Evolutionary conservation across 2,113 vertebrate species (phyloP), one percentile per base, ranked within the genome.

Genomic region (Psilopsiagon aymara): DNA sequence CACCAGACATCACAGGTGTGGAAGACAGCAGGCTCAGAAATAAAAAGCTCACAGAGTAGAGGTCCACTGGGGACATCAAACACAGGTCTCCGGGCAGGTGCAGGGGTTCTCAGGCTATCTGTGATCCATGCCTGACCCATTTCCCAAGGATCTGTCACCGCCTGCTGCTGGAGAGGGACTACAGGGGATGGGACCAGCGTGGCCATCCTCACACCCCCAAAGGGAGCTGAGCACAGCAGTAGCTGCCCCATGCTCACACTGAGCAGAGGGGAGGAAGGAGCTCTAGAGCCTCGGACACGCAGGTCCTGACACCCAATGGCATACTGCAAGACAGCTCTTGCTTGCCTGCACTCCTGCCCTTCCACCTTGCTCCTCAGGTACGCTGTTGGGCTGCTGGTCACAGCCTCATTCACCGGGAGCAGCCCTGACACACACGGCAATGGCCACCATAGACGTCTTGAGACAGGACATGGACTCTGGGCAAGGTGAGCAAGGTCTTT

Each of bases 211-310:
- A 10, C 5, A 6, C 33, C 4, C 17, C 28, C 18, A 3, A 13
- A 19, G 12, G 39, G 57, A 62, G 18, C 46, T 3, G 16, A 5
- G 27, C 5, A 4, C 31, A 12, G 25, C 1, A 12, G 46, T 27
- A 12, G 82, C 55, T 15, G 46, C 23, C 13, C 5, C 5, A 13
- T 11, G 1, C 13, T 8, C 3, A 23, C 3, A 4, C 15, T 9
- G 63, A 46, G 41, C 25, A 2, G 53, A 20, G 11, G 21, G 12
- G 43, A 49, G 9, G 21, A 59, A 49, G 37, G 21, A 27, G 52
- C 29, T n/a, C 66, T 4, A 24, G 2, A 1, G 35, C 28, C 23
- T 47, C 5, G 0, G 17, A 25, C 28, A 7, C 0, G 11, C 8
- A 3, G 10, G 31, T 43, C 62, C 47, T 0, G 24, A 66, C 7